A percentile compares a stretch with the other conserved stretches of the same genome.
Evolutionary conservation across 2,888 invertebrate genomes (phyloP).

Genomic region (Coleophora deauratella): DNA sequence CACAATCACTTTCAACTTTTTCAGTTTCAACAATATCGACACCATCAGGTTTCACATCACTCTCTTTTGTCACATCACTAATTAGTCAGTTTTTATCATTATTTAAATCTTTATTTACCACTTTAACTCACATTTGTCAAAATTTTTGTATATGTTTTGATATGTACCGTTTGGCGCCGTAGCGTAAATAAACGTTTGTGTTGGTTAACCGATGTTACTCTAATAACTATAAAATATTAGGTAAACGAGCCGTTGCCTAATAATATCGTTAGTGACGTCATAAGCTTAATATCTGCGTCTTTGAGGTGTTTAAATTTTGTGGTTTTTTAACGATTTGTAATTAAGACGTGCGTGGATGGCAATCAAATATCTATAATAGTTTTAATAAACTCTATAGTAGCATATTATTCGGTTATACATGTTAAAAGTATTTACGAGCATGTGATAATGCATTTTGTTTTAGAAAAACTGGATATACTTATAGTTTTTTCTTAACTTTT

Average conservation of each 20-base stretch:
- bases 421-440: too few relatives aligned
- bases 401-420: too few relatives aligned
- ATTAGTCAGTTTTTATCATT: neutral
- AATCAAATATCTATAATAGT: too few relatives aligned
- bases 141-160: conserved; percentile 24
- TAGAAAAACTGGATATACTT: too few relatives aligned
- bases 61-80: neutral
- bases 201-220: conserved; percentile 31
- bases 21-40: neutral
- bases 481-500: too few relatives aligned
- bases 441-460: too few relatives aligned
- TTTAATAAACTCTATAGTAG: too few relatives aligned
- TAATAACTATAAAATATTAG: conserved; percentile 33
- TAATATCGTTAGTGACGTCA: too few relatives aligned
- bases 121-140: neutral
- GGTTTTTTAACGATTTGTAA: conserved; percentile 5
- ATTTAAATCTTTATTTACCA: neutral
- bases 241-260: conserved; percentile 8
- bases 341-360: too few relatives aligned
- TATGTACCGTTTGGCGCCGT: conserved; percentile 29
- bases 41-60: too few relatives aligned
- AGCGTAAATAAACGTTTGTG: conserved; percentile 38
- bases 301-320: neutral
- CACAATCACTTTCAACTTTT: conserved; percentile 12
- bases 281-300: too few relatives aligned